Evolutionary conservation across 1,140 invertebrate species (phyloP), one percentile per base, ranked within the genome.

Genomic region (Drosophila pruinosa): DNA sequence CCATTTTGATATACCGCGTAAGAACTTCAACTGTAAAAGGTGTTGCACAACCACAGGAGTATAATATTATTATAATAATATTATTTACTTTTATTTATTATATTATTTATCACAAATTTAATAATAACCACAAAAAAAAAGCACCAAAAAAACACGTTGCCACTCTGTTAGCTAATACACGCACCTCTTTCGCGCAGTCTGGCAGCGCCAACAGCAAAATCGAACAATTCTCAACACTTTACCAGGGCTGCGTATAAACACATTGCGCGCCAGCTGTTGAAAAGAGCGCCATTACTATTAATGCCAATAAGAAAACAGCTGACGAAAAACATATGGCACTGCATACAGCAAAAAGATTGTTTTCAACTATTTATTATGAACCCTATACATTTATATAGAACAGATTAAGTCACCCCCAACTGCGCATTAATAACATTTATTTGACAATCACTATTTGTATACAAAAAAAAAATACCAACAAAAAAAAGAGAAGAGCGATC

Each of bases 371-470:
- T 15, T 34, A 24, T 31, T 34, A 22, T 59, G 17, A 45, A 45
- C 19, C 31, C n/a, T 34, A 34, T 34, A 31, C 17, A 38, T 53
- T 53, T 53, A 15, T 36, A 26, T 43, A 28, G 10, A 43, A 28
- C 28, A 39, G 14, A 39, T 28, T 22, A 57, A 38, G 24, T 24
- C 39, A 24, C 39, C 39, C 5, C 31, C 39, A 47, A 68, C 54
- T 67, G 28, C 69, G 62, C 69, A 72, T 43, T 53, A 22, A 21
- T n/a, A 38, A 72, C 36, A 53, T 67, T 67, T 58, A 28, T 59
- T 65, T 57, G 56, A 24, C 34, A 71, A 68, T 7, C 26, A 24
- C 22, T 48, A 50, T 61, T 52, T 68, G 64, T 61, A 61, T 50
- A 43, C 56, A 65, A 71, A 56, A 28, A 36, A 56, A 45, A 22